Evolutionary conservation across 1,140 invertebrate species (phyloP).

Genomic region (Drosophila serrata): DNA sequence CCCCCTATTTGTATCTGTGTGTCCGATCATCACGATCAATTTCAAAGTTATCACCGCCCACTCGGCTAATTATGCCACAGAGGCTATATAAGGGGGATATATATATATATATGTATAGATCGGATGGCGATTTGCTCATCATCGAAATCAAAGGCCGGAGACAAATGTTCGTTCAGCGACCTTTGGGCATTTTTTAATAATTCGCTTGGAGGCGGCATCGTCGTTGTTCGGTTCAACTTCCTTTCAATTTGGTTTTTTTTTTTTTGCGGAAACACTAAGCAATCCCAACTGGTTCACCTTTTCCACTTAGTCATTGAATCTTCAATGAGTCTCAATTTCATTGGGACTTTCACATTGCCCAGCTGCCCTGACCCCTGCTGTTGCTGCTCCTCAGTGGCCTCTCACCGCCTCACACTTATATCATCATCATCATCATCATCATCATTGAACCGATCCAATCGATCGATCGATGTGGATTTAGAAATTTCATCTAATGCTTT

Average conservation of each 20-base stretch:
- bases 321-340: slow-evolving; percentile 57
- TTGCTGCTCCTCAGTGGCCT: slow-evolving; percentile 14
- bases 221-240: slow-evolving; percentile 49
- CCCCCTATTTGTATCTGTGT: not conserved
- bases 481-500: slow-evolving; percentile 50
- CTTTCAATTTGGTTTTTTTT: slow-evolving; percentile 42
- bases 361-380: slow-evolving; percentile 37
- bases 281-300: slow-evolving; percentile 71
- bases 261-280: slow-evolving; percentile 59
- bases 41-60: slow-evolving; percentile 56
- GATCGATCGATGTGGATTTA: slow-evolving; percentile 28
- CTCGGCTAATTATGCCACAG: slow-evolving; percentile 47
- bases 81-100: slow-evolving; percentile 45
- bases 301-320: slow-evolving; percentile 60
- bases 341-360: slow-evolving; percentile 52
- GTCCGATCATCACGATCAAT: slow-evolving; percentile 47
- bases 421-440: not conserved
- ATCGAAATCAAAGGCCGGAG: slow-evolving; percentile 45
- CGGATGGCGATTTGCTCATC: slow-evolving; percentile 41
- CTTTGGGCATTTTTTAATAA: slow-evolving; percentile 50
- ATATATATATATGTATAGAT: slow-evolving; percentile 23
- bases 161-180: slow-evolving; percentile 76
- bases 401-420: slow-evolving; percentile 14
- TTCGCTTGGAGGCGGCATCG: slow-evolving; percentile 18
- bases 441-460: not conserved